Evolutionary conservation across 2,888 invertebrate genomes (phyloP), one percentile per base, ranked within the genome.

Genomic region (Plebejus anna): DNA sequence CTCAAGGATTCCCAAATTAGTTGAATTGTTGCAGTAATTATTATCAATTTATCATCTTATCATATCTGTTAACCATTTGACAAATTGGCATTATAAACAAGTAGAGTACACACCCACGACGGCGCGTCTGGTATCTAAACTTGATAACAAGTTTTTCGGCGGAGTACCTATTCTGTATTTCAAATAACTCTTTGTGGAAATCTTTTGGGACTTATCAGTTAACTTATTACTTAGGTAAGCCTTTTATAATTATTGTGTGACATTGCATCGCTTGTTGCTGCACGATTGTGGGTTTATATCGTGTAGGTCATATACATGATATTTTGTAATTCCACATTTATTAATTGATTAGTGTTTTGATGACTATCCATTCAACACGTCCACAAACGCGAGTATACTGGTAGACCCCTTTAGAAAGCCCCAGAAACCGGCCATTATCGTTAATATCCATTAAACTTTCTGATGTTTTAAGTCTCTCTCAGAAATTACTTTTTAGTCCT

Each of bases 11-110:
- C 66, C 66, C 4, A 36, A 13, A 36, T 36, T 11, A 32, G 13
- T 66, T 13, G 32, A 66, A 36, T 66, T 13, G 4, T 66, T 32
- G 66, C 66, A 36, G 66, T 66, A 66, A 66, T 66, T 66, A 32
- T 36, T 32, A 66, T 66, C 13, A 66, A 1, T 32, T 32, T 66
- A 66, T 66, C 13, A 66, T 4, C 66, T 32, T 66, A 66, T 66
- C 66, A 66, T 66, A 66, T 66, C 66, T 61, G 28, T 66, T 32
- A 36, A 32, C 16, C 66, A 16, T 36, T 66, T 66, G 13, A 66
- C 66, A 66, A 66, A 66, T 66, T 66, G 66, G 32, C 66, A 66
- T 13, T 66, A 66, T 66, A 13, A 66, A 66, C 66, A 66, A 66
- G 66, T 66, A 13, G 66, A 66, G 66, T 32, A 66, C 66, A 66